phyloP scores from a whole-genome alignment of 2,888 invertebrate genomes.

The Tetanocera ferruginea region DNA sequence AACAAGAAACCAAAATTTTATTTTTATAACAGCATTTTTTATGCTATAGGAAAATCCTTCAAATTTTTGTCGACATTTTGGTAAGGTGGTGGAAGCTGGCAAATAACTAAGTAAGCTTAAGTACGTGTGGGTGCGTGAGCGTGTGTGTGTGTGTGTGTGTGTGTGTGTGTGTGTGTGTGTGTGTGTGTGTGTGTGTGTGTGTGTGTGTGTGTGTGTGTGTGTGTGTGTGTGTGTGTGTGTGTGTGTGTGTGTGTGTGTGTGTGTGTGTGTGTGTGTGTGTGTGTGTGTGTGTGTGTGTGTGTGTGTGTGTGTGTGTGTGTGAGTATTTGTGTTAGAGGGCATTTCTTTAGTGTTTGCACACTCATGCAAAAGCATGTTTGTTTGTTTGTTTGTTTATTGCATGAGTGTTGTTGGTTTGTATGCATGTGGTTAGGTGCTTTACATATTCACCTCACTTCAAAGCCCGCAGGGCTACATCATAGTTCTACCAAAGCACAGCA shows the following conservation, averaged over 20 bases:
- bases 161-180: not conserved
- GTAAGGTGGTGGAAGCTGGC: not conserved
- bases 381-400: too few relatives aligned
- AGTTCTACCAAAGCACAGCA: too few relatives aligned
- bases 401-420: too few relatives aligned
- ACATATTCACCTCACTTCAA: too few relatives aligned
- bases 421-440: too few relatives aligned
- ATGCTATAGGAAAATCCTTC: conserved; percentile 12
- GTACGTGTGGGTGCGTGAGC: too few relatives aligned
- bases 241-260: not conserved
- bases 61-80: conserved; percentile 2
- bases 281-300: not conserved
- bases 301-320: not conserved
- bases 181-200: not conserved
- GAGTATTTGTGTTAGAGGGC: not conserved
- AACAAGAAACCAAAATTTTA: not conserved
- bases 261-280: not conserved
- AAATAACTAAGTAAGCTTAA: not conserved
- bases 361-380: too few relatives aligned
- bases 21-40: conserved; percentile 6
- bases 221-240: not conserved
- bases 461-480: too few relatives aligned
- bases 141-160: not conserved
- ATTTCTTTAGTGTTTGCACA: not conserved
- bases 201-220: not conserved